Base-by-base conservation (phyloP, 2,888 invertebrate genomes). In the Zygogramma bicolorata region DNA sequence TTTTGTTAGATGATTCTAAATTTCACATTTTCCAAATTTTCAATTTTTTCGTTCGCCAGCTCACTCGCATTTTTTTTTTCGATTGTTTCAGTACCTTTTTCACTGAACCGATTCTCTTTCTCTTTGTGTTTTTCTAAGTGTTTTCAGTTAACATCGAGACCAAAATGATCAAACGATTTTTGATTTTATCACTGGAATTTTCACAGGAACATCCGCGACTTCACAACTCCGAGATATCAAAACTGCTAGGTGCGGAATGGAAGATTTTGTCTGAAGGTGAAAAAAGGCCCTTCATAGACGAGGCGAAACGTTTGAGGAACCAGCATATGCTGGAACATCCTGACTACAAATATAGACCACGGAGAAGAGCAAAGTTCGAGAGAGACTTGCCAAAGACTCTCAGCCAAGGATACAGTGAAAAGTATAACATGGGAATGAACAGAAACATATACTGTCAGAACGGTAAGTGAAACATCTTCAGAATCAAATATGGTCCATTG, bases 231-330 rank as follows among this genome's bases (percentile, higher is more conserved):
- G 93, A 93, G 85, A 96, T 96, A 81, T 94, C 94, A 18, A 96
- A 96, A 83, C 88, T 94, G 13, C 87, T 96, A 5, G 96, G 96
- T 0, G 90, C 93, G 1, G 95, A 95, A 84, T 96, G 96, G 96
- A 96, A 96, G 86, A 88, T 93, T 66, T 86, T 96, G 58, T 90
- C 92, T 2, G 95, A 96, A 80, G 85, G 88, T 0, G 94, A 95
- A 80, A 96, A 96, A 83, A 87, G 94, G 65, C 96, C 96, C 0
- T 96, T 96, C 85, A 96, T 96, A 79, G 96, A 96, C 84, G 96
- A 96, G 86, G 96, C 96, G 0, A 96, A 96, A 84, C 77, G 87
- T 46, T 77, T 87, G 58, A 79, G 87, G 62, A 85, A 78, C 70
- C 86, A 87, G 70, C 87, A 87, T 75, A 87, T 87, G 86, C 49